Percentiles rank a stretch among this genome's conserved stretches.
Evolutionary conservation across 2,888 invertebrate species (phyloP).

Genomic region (Ernsta delagoae): DNA sequence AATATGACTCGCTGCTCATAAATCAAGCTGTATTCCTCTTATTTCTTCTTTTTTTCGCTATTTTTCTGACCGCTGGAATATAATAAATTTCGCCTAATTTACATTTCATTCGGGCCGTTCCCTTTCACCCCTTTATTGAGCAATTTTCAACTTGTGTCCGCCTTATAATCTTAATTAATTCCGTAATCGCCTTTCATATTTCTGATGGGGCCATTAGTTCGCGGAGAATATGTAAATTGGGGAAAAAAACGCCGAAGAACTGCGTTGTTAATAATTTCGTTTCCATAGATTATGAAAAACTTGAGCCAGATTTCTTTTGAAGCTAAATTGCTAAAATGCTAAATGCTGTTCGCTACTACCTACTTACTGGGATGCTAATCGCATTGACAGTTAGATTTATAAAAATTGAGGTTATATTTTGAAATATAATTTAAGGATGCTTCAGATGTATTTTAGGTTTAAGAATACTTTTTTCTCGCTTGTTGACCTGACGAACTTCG

Average conservation of each 20-base stretch:
- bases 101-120: conserved; percentile 72
- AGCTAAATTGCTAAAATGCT: too few relatives aligned
- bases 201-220: conserved; percentile 30
- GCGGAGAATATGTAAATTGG: conserved; percentile 29
- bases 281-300: not conserved
- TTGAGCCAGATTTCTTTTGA: too few relatives aligned
- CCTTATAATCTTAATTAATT: conserved; percentile 48
- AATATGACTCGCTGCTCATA: conserved; percentile 52
- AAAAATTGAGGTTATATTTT: too few relatives aligned
- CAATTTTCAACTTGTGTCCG: conserved; percentile 53
- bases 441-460: too few relatives aligned
- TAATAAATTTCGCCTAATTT: conserved; percentile 79
- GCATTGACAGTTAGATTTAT: too few relatives aligned
- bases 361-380: too few relatives aligned
- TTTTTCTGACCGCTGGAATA: conserved; percentile 71
- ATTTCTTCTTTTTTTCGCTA: conserved; percentile 44
- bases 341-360: too few relatives aligned
- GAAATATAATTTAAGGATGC: too few relatives aligned
- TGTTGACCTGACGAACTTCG: too few relatives aligned
- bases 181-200: conserved; percentile 39
- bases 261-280: not conserved
- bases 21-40: conserved; percentile 63
- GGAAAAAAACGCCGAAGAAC: conserved; percentile 15
- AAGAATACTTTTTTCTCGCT: too few relatives aligned
- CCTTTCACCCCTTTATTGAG: conserved; percentile 57